Evolutionary conservation across 2,888 invertebrate genomes (phyloP).

Genomic region (Drosophila leonis): DNA sequence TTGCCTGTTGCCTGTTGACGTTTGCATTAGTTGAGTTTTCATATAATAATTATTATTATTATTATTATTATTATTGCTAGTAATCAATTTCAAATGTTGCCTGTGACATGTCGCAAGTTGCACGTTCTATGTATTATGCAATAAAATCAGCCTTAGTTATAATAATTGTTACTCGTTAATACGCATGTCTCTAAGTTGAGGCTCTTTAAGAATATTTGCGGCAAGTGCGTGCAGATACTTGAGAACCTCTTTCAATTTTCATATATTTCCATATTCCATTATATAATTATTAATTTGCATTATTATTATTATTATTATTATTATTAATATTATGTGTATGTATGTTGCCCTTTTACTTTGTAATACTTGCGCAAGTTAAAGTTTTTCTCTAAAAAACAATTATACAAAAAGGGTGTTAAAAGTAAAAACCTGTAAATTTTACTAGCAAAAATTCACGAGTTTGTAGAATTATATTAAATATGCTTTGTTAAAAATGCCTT

Average conservation of each 20-base stretch:
- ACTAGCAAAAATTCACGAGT: slow-evolving; percentile 73
- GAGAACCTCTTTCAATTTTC: slow-evolving; percentile 66
- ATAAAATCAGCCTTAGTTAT: slow-evolving; percentile 80
- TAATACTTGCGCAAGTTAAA: slow-evolving; percentile 67
- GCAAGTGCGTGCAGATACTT: slow-evolving; percentile 44
- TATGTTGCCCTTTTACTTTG: slow-evolving; percentile 10
- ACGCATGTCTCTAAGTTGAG: slow-evolving; percentile 41
- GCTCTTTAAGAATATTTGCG: slow-evolving; percentile 31
- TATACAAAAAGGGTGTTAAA: slow-evolving; percentile 66
- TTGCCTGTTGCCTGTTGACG: slow-evolving; percentile 33
- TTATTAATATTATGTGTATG: slow-evolving; percentile 3
- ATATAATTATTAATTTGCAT: not conserved
- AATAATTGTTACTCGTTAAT: slow-evolving; percentile 75
- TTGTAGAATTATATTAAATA: slow-evolving; percentile 36
- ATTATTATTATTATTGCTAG: slow-evolving; percentile 38
- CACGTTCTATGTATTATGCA: slow-evolving; percentile 53
- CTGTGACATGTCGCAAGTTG: slow-evolving; percentile 20
- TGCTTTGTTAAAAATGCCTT: slow-evolving; percentile 65
- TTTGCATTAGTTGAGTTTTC: slow-evolving; percentile 38
- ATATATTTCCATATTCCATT: slow-evolving; percentile 8
- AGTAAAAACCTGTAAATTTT: slow-evolving; percentile 81
- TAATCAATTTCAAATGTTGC: slow-evolving; percentile 41
- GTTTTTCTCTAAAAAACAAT: slow-evolving; percentile 74
- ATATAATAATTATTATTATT: no score
- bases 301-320: slow-evolving; percentile 5